A percentile compares a stretch with the other conserved stretches of the same genome.
Evolutionary conservation across 2,888 invertebrate genomes (phyloP).

Genomic region (Craniophora ligustri): DNA sequence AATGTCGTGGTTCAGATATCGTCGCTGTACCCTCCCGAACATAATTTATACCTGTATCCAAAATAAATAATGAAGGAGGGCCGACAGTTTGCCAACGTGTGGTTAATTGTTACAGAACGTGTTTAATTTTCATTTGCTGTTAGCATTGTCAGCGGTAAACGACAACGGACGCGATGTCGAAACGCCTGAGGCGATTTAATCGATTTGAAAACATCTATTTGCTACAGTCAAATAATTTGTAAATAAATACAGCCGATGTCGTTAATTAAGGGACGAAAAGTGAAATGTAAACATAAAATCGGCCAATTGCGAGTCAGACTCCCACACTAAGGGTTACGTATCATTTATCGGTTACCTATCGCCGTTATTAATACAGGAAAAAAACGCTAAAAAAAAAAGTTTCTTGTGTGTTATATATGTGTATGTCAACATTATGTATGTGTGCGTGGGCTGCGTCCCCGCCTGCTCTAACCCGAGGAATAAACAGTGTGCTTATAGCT

Average conservation of each 20-base stretch:
- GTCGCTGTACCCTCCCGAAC: slow-evolving; percentile 13
- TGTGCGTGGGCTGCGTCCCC: too few relatives aligned
- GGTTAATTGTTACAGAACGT: slow-evolving; percentile 57
- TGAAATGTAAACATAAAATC: slow-evolving; percentile 10
- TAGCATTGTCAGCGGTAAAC: slow-evolving; percentile 52
- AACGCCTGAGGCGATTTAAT: slow-evolving; percentile 42
- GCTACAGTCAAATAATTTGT: slow-evolving; percentile 25
- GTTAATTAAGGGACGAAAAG: slow-evolving; percentile 18
- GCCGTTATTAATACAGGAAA: too few relatives aligned
- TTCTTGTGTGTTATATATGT: too few relatives aligned
- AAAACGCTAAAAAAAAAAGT: too few relatives aligned
- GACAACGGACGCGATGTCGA: slow-evolving; percentile 38
- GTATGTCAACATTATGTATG: too few relatives aligned
- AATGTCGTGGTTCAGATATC: slow-evolving; percentile 12
- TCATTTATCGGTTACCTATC: too few relatives aligned
- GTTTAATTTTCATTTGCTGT: slow-evolving; percentile 57
- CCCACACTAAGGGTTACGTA: too few relatives aligned
- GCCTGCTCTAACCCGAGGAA: too few relatives aligned
- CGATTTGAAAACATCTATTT: slow-evolving; percentile 46
- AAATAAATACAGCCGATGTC: slow-evolving; percentile 14
- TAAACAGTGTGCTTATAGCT: too few relatives aligned
- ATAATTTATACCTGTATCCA: slow-evolving; percentile 24
- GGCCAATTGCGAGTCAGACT: not conserved
- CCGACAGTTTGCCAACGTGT: slow-evolving; percentile 46
- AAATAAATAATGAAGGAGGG: slow-evolving; percentile 51